Base-by-base conservation (phyloP, 2,888 invertebrate genomes). In the Bursaphelenchus okinawaensis region DNA sequence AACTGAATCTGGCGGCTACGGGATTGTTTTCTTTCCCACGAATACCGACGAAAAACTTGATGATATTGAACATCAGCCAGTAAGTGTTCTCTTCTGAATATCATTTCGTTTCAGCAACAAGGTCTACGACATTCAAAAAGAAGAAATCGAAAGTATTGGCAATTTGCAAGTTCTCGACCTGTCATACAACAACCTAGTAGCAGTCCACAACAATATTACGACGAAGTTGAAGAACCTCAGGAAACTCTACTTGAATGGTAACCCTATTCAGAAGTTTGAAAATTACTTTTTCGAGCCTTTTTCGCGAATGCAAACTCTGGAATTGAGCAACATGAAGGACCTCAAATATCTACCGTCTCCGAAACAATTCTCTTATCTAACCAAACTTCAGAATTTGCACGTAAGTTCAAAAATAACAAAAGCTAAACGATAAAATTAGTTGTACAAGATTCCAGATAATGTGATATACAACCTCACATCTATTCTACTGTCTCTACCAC, bases 121-220 rank as follows among this genome's bases (percentile, higher is more conserved):
- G 26, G 76, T 81, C 23, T 78, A 78, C 59, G 77, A 82, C 55
- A 24, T 81, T 1, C 65, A 71, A n/a, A 65, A 71, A 12, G 55
- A 62, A n/a, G 80, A 80, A 89, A 85, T 91, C 91, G 75, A 95
- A 90, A 72, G 90, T 90, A 75, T 90, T 90, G 71, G 93, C 92
- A 79, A 92, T 90, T 4, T 93, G 87, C 60, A 95, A 85, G 68
- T 89, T 88, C 72, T 89, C 88, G 57, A 96, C 85, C 77, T 91
- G 88, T 51, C 81, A 0, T 61, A 71, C 63, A 81, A 81, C 68
- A 78, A 74, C 51, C 58, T 81, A 52, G 66, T 70, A 24, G 67
- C 72, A 16, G 62, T 81, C 22, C 68, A 68, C n/a, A 51, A 74
- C 2, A 58, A 65, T 12, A 57, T 72, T 3, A 73, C 80, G 59